Conservation (phyloP, 2,888 invertebrate genomes). For the Parnassius apollo region DNA sequence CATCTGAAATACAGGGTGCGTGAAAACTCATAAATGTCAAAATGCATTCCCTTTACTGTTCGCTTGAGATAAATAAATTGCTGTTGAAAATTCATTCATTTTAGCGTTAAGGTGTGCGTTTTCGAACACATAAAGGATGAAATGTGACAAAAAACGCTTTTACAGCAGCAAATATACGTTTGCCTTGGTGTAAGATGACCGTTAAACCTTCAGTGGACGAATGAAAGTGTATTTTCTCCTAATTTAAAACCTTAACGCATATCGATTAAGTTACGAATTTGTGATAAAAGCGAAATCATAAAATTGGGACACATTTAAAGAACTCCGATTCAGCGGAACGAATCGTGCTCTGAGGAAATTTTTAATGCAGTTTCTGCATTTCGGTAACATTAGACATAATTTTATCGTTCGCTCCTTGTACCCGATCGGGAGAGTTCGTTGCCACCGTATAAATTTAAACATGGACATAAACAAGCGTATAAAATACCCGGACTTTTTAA, state of each 20-base stretch:
- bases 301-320: conserved; percentile 33
- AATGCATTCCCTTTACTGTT: conserved; percentile 44
- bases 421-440: conserved; percentile 54
- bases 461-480: conserved; percentile 74
- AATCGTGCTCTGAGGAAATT: conserved; percentile 30
- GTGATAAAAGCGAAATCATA: conserved; percentile 24
- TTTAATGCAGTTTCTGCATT: conserved; percentile 43
- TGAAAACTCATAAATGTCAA: conserved; percentile 56
- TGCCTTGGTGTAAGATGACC: conserved; percentile 30
- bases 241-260: conserved; percentile 29
- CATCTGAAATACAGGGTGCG: conserved; percentile 57
- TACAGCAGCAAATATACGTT: conserved; percentile 31
- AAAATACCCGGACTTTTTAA: conserved; percentile 67
- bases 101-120: conserved; percentile 27
- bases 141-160: conserved; percentile 30
- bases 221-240: conserved; percentile 14
- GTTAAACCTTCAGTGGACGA: conserved; percentile 30
- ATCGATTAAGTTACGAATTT: conserved; percentile 30
- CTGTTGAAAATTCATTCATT: conserved; percentile 34
- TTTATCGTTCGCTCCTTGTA: conserved; percentile 34
- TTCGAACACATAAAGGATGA: conserved; percentile 21
- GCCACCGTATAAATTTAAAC: conserved; percentile 76
- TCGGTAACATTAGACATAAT: conserved; percentile 45
- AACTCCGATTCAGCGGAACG: conserved; percentile 29
- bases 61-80: conserved; percentile 37